phyloP scores from a whole-genome alignment of 2,113 vertebrate genomes.

The Prunella himalayana region DNA sequence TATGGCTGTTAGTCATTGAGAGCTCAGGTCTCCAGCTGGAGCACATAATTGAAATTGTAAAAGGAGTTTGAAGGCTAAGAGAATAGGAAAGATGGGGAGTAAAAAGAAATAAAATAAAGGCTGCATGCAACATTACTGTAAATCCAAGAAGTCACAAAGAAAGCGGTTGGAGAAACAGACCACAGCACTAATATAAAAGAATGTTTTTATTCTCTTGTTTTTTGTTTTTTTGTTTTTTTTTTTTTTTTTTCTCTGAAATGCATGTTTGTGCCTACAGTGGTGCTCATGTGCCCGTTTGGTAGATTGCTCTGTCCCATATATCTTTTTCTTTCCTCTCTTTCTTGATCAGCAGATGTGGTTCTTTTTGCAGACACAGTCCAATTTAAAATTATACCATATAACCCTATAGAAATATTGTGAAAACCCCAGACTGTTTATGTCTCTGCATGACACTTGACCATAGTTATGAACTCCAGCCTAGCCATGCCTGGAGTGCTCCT shows the following conservation, averaged over 20 bases:
- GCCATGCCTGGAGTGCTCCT: not conserved
- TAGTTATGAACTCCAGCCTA: not conserved
- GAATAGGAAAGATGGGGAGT: not conserved
- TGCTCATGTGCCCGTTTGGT: not conserved
- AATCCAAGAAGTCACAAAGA: not conserved
- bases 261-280: not conserved
- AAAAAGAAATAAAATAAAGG: not conserved
- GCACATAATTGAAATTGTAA: not conserved
- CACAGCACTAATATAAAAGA: not conserved
- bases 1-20: not conserved
- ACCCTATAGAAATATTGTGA: not conserved
- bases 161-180: not conserved
- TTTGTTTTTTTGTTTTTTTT: not conserved
- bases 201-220: fast-evolving
- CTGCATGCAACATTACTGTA: not conserved
- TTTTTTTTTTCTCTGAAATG: not conserved
- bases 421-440: not conserved
- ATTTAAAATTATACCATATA: not conserved
- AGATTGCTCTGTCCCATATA: not conserved
- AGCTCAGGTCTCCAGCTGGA: not conserved
- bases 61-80: not conserved
- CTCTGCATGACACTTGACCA: not conserved
- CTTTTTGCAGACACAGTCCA: not conserved
- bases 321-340: not conserved
- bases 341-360: not conserved